Base-by-base conservation (phyloP, 2,888 invertebrate genomes). In the Drosophila yooni region DNA sequence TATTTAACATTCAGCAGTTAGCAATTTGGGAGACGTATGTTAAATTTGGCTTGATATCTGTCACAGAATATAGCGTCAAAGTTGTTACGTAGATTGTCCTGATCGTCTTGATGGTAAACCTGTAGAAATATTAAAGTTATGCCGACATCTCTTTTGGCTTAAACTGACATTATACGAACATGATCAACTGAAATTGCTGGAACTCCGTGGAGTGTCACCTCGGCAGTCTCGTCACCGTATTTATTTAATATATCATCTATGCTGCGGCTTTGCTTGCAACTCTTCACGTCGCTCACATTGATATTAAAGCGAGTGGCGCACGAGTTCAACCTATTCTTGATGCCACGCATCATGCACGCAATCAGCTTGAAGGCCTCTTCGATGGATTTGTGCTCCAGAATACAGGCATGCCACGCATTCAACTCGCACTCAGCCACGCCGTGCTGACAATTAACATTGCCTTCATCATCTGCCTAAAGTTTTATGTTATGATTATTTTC, bases 401-500 rank as follows among this genome's bases (percentile, higher is more conserved):
- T 90, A 66, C 93, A 93, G 25, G 82, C 93, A 70, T 93, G 93
- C 63, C 91, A 74, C 6, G 93, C 92, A 83, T 93, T 93, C 25
- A 91, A 61, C 33, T 92, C 88, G 66, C 93, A 93, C 66, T 93
- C 93, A 0, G 38, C 36, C 3, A 18, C 53, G 0, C 93, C 93
- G 67, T 93, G 93, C 68, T 93, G 93, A 43, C 93, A 93, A 0
- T 31, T 61, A 2, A 93, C 70, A 15, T 73, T 58, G 3, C 74
- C 84, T 15, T 46, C 15, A 0, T 48, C 38, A 29, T 53, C 43
- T 8, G 11, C 11, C 84, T 84, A 38, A 1, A 21, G 21, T 43
- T 43, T 0, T 11, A 11, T 11, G 40, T 21, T 1, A 11, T 2
- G 6, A 36, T 5, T 36, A 15, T 36, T 40, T 40, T 8, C 4